phyloP scores from a whole-genome alignment of 2,113 vertebrate species.

The Microtus oregoni region DNA sequence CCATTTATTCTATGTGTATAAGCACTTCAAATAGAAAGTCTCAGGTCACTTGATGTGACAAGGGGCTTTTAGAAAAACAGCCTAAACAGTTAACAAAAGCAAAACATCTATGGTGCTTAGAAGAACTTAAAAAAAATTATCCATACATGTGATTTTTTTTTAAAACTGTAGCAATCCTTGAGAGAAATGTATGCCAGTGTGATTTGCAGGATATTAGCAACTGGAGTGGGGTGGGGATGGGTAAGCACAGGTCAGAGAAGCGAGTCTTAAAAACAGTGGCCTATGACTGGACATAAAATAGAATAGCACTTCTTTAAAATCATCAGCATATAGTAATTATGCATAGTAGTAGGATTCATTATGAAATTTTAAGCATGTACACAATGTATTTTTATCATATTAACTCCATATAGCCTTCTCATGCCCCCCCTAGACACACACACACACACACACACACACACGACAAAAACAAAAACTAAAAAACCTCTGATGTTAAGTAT shows the following conservation, averaged over 20 bases:
- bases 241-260: not conserved
- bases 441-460: not conserved
- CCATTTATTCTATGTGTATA: not conserved
- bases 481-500: not conserved
- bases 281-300: constrained; percentile 33
- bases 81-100: constrained; percentile 33
- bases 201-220: constrained; percentile 31
- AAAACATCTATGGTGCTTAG: constrained; percentile 6
- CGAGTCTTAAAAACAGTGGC: not conserved
- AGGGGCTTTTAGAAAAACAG: constrained; percentile 25
- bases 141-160: not conserved
- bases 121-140: not conserved
- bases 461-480: not conserved
- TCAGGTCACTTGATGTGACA: constrained; percentile 21
- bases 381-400: not conserved
- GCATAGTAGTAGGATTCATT: too few relatives aligned
- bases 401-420: not conserved
- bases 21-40: constrained; percentile 1
- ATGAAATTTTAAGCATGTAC: not conserved
- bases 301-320: constrained; percentile 2
- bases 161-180: not conserved
- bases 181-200: not conserved
- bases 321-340: not conserved
- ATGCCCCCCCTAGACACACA: not conserved
- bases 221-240: too few relatives aligned